Evolutionary conservation across 2,113 vertebrate genomes (phyloP).

Genomic region (Platanista minor): DNA sequence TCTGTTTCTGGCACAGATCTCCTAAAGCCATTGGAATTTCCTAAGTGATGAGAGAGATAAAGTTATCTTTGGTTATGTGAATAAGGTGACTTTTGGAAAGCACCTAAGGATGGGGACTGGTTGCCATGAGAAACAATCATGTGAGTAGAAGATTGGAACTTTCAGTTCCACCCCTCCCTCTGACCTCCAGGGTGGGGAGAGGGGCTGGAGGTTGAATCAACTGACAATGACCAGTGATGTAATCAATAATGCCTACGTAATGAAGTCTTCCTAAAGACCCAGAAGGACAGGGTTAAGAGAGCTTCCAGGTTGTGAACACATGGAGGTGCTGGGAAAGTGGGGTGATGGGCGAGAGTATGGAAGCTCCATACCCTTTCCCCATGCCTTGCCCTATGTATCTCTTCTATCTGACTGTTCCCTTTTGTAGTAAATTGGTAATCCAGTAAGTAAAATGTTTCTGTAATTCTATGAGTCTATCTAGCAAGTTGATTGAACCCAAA

Average conservation of each 20-base stretch:
- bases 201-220: not conserved
- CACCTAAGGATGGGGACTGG: not conserved
- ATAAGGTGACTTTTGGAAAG: not conserved
- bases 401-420: not conserved
- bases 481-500: not conserved
- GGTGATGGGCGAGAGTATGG: not conserved
- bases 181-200: not conserved
- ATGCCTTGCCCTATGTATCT: not conserved
- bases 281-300: not conserved
- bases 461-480: not conserved
- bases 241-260: not conserved
- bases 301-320: not conserved
- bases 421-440: not conserved
- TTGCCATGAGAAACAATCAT: not conserved
- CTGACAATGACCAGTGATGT: not conserved
- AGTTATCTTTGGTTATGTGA: not conserved
- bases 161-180: not conserved
- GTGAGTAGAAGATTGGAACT: not conserved
- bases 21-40: not conserved
- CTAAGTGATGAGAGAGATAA: not conserved
- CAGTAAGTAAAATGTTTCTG: not conserved
- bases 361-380: not conserved
- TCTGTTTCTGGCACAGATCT: not conserved
- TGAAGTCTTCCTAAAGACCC: not conserved
- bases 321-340: not conserved